Percentiles rank a stretch among this genome's conserved stretches.
phyloP scores from a whole-genome alignment of 2,888 invertebrate genomes.

The Ormia ochracea region DNA sequence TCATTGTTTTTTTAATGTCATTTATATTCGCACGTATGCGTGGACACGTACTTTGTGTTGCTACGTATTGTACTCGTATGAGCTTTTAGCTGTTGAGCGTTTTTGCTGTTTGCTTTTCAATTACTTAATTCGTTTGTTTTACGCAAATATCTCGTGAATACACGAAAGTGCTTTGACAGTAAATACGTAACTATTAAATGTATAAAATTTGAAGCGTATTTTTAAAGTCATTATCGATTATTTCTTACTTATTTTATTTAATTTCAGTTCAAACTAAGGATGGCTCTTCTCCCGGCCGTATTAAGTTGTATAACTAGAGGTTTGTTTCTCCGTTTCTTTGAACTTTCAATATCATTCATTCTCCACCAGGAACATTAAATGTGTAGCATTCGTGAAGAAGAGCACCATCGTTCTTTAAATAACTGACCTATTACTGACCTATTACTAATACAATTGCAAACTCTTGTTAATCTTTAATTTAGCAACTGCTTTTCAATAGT shows the following conservation, averaged over 20 bases:
- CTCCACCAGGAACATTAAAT: neutral
- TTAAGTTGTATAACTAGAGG: neutral
- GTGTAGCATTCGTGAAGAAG: neutral
- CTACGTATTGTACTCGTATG: neutral
- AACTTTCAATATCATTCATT: conserved; percentile 13
- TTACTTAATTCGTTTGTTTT: conserved; percentile 16
- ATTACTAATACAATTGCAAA: too few relatives aligned
- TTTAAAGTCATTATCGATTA: conserved; percentile 43
- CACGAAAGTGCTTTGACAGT: neutral
- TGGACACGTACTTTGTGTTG: too few relatives aligned
- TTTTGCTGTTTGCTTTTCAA: conserved; percentile 5
- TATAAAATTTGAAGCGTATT: conserved; percentile 18
- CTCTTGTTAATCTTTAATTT: too few relatives aligned
- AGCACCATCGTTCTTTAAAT: neutral
- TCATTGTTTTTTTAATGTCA: too few relatives aligned
- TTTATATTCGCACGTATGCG: too few relatives aligned
- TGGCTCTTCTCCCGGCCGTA: conserved; percentile 21
- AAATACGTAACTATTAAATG: neutral
- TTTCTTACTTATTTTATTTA: neutral
- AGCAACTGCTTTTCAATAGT: too few relatives aligned
- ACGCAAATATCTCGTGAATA: conserved; percentile 3
- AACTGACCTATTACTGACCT: neutral
- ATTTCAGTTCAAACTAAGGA: neutral
- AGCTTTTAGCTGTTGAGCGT: neutral
- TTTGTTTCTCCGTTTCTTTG: conserved; percentile 10